These are phyloP conservation scores for Melipona bicolor DNA, from an alignment of 2,888 invertebrate species.

Conservation along the genomic window DNA sequence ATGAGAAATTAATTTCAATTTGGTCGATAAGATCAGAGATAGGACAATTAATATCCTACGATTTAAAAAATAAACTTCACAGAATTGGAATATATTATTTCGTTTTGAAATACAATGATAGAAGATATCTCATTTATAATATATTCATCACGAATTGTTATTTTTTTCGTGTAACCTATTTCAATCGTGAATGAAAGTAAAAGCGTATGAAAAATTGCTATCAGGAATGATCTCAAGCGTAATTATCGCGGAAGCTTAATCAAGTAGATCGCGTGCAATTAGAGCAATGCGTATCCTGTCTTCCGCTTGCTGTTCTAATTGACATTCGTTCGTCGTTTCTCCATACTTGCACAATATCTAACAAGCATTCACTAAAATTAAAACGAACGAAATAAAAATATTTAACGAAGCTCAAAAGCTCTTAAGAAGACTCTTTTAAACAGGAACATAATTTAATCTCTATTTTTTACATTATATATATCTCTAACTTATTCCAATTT, in stretches of 20 bases:
- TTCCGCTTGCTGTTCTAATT: slow-evolving; percentile 16
- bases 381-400: too few species aligned
- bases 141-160: neutral
- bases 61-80: neutral
- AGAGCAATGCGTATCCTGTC: neutral
- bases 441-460: too few species aligned
- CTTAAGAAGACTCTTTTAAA: too few species aligned
- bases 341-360: too few species aligned
- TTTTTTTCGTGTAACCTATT: neutral
- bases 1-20: too few species aligned
- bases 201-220: neutral
- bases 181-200: neutral
- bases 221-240: neutral
- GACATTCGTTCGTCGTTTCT: neutral
- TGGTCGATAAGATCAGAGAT: too few species aligned
- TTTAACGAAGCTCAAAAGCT: too few species aligned
- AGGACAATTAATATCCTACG: too few species aligned
- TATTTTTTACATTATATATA: too few species aligned
- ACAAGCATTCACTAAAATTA: neutral
- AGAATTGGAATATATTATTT: neutral
- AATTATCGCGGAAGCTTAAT: slow-evolving; percentile 34
- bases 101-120: neutral
- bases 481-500: too few species aligned
- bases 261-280: slow-evolving; percentile 13
- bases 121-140: neutral